phyloP scores from a whole-genome alignment of 1,140 invertebrate genomes.

The Lerema accius region DNA sequence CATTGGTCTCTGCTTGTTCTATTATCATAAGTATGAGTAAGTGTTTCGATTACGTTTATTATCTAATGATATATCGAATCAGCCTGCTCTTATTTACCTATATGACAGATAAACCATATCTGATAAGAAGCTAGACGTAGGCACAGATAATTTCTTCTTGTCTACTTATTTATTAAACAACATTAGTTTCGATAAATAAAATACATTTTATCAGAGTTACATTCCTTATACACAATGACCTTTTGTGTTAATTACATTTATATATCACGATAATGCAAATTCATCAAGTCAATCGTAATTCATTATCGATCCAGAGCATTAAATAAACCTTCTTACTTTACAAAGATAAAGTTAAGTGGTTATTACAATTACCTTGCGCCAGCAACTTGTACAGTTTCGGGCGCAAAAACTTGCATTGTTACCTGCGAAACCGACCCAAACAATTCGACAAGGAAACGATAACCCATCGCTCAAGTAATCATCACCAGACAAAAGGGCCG shows the following conservation, averaged over 20 bases:
- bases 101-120: background rate
- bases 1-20: background rate
- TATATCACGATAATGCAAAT: too few species aligned
- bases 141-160: constrained; percentile 4
- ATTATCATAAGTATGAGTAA: background rate
- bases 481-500: constrained; percentile 69
- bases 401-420: constrained; percentile 49
- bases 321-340: background rate
- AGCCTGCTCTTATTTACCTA: background rate
- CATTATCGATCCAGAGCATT: background rate
- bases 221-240: too few species aligned
- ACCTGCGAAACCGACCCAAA: constrained; percentile 52
- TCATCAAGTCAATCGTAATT: too few species aligned
- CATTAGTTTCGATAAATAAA: too few species aligned
- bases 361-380: constrained; percentile 4
- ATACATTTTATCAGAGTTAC: too few species aligned
- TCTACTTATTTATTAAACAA: background rate
- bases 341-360: constrained; percentile 6
- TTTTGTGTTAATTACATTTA: too few species aligned
- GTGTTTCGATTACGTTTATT: background rate
- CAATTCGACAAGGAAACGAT: constrained; percentile 53
- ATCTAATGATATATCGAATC: background rate
- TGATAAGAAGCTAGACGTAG: constrained; percentile 1
- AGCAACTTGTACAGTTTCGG: constrained; percentile 14
- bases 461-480: constrained; percentile 66